Base-by-base conservation (phyloP, 2,888 invertebrate genomes). In the Belgica antarctica region DNA sequence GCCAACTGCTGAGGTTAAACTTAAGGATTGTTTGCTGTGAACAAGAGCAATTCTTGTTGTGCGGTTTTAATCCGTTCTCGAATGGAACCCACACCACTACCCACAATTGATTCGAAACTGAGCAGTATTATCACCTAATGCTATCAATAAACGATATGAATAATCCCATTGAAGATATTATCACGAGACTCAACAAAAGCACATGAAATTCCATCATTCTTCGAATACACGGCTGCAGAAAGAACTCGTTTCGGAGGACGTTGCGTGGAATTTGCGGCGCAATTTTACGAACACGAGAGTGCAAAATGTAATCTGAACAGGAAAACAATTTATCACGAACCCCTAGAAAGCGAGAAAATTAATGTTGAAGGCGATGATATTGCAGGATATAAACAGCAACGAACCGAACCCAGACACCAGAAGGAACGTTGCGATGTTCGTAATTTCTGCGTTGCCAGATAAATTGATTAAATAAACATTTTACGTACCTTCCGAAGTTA, bases 281-380 rank as follows among this genome's bases (percentile, higher is more conserved):
- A 52, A 52, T 8, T n/a, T n/a, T 22, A n/a, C 17, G 22, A 22
- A 12, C 52, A 59, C 10, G 27, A 27, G 25, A 59, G n/a, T n/a
- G 59, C 12, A 59, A 27, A 59, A 17, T 22, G n/a, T 24, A 25
- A 59, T 1, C 19, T 59, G 27, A 27, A 59, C 27, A 15, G 17
- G 25, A 59, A 59, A 59, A 59, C 59, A 59, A 59, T 59, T 59
- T 59, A 59, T 59, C 59, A 59, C 59, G 27, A n/a, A n/a, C n/a
- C 24, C 25, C 52, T 17, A 52, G 15, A 8, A 46, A 52, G 10
- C n/a, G 15, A 15, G 24, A 22, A 24, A 24, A 52, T 22, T 7
- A 59, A 59, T 27, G 25, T 59, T 27, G 59, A 59, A 59, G 27
- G 27, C 59, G 59, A 59, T 59, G 59, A 59, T 59, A 59, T 59